A percentile compares a stretch with the other conserved stretches of the same genome.
These are phyloP conservation scores for Choristoneura fumiferana DNA, from an alignment of 1,140 invertebrate genomes.

Conservation along the genomic window DNA sequence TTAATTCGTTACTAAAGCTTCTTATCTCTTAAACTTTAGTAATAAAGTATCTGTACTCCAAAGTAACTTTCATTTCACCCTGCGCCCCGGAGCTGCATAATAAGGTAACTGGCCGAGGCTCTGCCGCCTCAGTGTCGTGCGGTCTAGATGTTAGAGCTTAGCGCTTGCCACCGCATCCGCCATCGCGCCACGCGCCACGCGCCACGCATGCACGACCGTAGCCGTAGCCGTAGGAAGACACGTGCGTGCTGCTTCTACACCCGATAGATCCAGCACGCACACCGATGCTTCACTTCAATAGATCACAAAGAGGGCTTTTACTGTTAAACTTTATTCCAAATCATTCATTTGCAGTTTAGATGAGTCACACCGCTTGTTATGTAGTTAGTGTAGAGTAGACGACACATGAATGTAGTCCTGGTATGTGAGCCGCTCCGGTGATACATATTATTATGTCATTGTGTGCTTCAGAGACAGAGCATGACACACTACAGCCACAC, in stretches of 20 bases:
- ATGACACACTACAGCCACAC: slow-evolving; percentile 40
- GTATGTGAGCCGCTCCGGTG: slow-evolving; percentile 73
- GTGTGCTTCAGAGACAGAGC: slow-evolving; percentile 62
- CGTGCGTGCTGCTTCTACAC: too few species aligned
- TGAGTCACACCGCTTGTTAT: slow-evolving; percentile 4
- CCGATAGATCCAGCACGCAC: not conserved
- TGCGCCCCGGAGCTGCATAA: slow-evolving; percentile 60
- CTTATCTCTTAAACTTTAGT: slow-evolving; percentile 70
- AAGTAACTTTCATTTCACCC: slow-evolving; percentile 76
- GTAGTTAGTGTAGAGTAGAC: not conserved
- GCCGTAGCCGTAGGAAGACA: too few species aligned
- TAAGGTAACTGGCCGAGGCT: slow-evolving; percentile 62
- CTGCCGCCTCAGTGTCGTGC: not conserved
- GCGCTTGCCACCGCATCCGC: too few species aligned
- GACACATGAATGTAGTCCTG: slow-evolving; percentile 49
- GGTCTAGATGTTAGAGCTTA: too few species aligned
- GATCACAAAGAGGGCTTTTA: slow-evolving; percentile 4
- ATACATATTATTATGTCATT: slow-evolving; percentile 43
- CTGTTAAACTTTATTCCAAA: slow-evolving; percentile 3
- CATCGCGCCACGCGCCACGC: too few species aligned
- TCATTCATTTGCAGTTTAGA: slow-evolving; percentile 3
- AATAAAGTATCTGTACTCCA: slow-evolving; percentile 77
- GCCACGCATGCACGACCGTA: too few species aligned
- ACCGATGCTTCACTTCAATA: not conserved
- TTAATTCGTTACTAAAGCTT: slow-evolving; percentile 55